These are phyloP conservation scores for Drosophila trapezifrons DNA, from an alignment of 1,140 invertebrate species.

Conservation along the genomic window DNA sequence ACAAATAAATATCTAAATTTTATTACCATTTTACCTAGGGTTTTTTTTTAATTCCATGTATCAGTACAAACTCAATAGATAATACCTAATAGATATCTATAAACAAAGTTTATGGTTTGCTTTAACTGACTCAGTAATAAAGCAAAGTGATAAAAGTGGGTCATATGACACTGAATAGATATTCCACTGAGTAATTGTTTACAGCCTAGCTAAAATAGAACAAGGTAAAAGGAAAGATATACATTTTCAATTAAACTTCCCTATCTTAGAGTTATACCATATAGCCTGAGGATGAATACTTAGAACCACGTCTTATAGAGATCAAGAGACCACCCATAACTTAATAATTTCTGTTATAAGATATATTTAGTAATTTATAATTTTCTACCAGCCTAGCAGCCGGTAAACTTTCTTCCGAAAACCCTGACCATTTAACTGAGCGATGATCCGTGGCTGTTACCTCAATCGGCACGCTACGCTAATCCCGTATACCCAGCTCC, in stretches of 20 bases:
- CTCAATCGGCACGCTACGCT: slow-evolving; percentile 2
- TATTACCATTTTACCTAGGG: too few relatives aligned
- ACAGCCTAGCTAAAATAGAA: background rate
- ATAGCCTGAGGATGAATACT: too few relatives aligned
- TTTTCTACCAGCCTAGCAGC: background rate
- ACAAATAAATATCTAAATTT: background rate
- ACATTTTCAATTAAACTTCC: too few relatives aligned
- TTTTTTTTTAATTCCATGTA: too few relatives aligned
- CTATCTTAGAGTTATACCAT: too few relatives aligned
- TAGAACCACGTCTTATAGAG: background rate
- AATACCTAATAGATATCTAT: background rate
- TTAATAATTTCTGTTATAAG: too few relatives aligned
- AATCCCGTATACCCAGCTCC: slow-evolving; percentile 21
- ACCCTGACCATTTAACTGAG: background rate
- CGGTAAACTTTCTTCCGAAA: background rate
- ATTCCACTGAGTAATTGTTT: background rate
- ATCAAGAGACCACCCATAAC: too few relatives aligned
- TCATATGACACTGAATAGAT: background rate
- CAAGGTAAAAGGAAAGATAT: background rate
- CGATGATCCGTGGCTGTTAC: slow-evolving; percentile 13
- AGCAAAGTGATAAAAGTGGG: background rate
- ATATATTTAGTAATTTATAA: background rate
- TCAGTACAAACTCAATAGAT: background rate
- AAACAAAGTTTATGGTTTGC: background rate
- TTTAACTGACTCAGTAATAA: background rate